Base-by-base conservation (phyloP, 2,113 vertebrate genomes). In the Megaceryle torquata region DNA sequence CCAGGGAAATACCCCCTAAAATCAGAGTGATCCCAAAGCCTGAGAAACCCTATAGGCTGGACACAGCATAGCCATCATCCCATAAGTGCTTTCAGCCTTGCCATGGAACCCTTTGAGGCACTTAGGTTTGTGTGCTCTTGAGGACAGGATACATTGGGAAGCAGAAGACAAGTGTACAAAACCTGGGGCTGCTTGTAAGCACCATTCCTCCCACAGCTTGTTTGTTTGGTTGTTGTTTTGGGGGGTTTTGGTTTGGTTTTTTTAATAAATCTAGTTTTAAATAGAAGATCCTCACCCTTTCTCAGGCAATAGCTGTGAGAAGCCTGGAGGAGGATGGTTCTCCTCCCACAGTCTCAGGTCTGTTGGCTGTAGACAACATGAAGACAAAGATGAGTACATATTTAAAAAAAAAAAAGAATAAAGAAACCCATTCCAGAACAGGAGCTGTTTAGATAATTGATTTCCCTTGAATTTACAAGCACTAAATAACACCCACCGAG, bases 401-500 rank as follows among this genome's bases (percentile, higher is more conserved):
- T 93, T 88, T 78, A 26, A 50, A 81, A 44, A 77, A 46, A 68
- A 50, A 77, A 46, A 68, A 50, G 90, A 94, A 96, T 91, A 88
- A 95, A 96, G 95, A 90, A 96, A 90, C 21, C 86, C 83, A 48
- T 79, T 84, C 69, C 82, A 16, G n/a, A 13, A 21, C 1, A 2
- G 92, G 69, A 56, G 69, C 46, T 86, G 88, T 91, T 96, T 79
- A 53, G 95, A 87, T 94, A 94, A 95, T 96, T 95, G 88, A 96
- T 96, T 97, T 96, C 93, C 82, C 76, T 94, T 41, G 88, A 90
- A 94, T 69, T 97, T 29, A n/a, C 43, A 44, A 91, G 88, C 92
- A 44, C 93, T 78, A 72, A 96, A 57, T 25, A 95, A 86, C 91
- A 86, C 64, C 68, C 76, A 35, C 76, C 4, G 14, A 90, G 75